A percentile compares a stretch with the other conserved stretches of the same genome.
These are phyloP conservation scores for Lepidochitona cinerea DNA, from an alignment of 2,888 invertebrate species.

Conservation along the genomic window DNA sequence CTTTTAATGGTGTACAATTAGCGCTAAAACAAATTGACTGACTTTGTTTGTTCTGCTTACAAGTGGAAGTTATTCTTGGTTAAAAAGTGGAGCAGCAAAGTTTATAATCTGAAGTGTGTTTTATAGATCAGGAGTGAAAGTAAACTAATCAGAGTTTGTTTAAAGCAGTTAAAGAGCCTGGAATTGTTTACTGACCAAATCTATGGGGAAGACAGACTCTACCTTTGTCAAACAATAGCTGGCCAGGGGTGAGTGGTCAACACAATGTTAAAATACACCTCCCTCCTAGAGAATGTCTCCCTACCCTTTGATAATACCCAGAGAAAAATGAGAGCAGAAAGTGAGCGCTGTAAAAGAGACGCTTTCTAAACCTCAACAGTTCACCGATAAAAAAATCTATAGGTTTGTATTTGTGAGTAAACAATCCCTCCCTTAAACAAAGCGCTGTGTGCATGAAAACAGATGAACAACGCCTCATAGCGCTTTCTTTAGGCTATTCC, in stretches of 20 bases:
- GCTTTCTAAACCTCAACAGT: background rate
- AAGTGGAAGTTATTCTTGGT: no score
- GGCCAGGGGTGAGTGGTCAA: background rate
- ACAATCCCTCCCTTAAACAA: conserved; percentile 8
- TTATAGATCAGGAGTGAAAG: no score
- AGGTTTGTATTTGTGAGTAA: background rate
- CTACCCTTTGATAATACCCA: background rate
- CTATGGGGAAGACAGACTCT: background rate
- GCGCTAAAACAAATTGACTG: no score
- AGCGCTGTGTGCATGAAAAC: background rate
- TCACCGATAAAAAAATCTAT: background rate
- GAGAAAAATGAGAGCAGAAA: conserved; percentile 1
- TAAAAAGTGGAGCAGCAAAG: no score
- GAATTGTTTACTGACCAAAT: no score
- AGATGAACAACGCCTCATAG: conserved; percentile 2
- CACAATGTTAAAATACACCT: background rate
- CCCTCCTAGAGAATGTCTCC: background rate
- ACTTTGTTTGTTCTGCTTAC: no score
- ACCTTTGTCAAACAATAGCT: background rate
- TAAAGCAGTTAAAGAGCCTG: no score
- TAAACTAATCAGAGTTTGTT: no score
- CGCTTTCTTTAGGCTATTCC: background rate
- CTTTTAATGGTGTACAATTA: no score
- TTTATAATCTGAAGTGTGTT: no score
- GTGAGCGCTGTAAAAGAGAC: background rate